These are phyloP conservation scores for Dynastes hyllus DNA, from an alignment of 2,888 invertebrate genomes.

Conservation along the genomic window DNA sequence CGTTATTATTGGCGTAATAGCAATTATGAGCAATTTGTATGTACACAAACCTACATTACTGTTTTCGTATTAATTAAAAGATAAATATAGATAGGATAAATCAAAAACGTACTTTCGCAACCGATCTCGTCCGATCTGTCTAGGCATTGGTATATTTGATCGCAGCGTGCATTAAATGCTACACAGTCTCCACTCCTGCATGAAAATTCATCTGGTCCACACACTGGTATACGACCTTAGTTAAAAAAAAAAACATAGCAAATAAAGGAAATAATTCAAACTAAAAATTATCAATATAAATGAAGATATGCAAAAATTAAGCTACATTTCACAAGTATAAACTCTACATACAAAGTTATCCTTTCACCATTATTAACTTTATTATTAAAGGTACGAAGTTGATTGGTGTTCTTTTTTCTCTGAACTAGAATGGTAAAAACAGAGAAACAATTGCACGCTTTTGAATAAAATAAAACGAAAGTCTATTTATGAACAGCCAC, in stretches of 20 bases:
- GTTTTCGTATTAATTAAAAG: conserved; percentile 12
- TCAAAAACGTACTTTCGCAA: conserved; percentile 62
- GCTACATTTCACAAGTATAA: neutral
- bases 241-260: conserved; percentile 53
- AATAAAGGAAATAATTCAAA: conserved; percentile 52
- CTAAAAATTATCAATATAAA: conserved; percentile 34
- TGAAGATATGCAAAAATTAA: no score
- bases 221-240: conserved; percentile 57
- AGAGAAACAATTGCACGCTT: no score
- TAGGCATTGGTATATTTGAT: conserved; percentile 75
- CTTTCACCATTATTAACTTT: no score
- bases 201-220: conserved; percentile 68
- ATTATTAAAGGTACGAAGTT: no score
- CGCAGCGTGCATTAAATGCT: conserved; percentile 71
- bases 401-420: no score
- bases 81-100: conserved; percentile 25
- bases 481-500: no score
- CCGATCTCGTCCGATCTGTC: conserved; percentile 76
- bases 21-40: conserved; percentile 10
- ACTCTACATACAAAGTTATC: neutral
- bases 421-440: no score
- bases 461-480: no score
- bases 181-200: conserved; percentile 73
- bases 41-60: conserved; percentile 7
- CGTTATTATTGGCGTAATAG: conserved; percentile 12